phyloP scores from a whole-genome alignment of 2,888 invertebrate species.

The Hecatera dysodea region DNA sequence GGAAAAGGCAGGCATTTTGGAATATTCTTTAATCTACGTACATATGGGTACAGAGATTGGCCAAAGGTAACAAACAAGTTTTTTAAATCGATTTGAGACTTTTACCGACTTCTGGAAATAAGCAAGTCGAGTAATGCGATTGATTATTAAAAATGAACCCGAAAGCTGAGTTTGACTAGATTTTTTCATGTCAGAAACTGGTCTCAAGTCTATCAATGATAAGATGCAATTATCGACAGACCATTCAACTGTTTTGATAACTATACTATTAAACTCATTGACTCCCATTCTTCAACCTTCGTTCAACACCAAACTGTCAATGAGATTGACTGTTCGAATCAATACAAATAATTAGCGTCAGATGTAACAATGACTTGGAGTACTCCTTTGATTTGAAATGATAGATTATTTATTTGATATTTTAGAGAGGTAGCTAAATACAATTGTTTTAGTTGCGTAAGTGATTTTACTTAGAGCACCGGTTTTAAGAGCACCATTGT shows the following conservation, averaged over 20 bases:
- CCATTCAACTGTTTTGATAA: conserved; percentile 18
- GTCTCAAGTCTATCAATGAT: neutral
- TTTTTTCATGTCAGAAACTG: neutral
- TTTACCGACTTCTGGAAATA: neutral
- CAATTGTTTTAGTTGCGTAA: neutral
- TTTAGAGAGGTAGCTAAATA: neutral
- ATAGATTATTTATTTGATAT: conserved; percentile 25
- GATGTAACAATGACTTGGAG: conserved; percentile 25
- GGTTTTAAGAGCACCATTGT: no score
- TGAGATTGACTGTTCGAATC: conserved; percentile 44
- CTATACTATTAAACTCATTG: conserved; percentile 8
- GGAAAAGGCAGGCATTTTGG: neutral
- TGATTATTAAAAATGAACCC: neutral
- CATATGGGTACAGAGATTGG: neutral
- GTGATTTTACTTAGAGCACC: no score
- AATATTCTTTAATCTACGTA: no score
- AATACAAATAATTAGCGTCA: conserved; percentile 49
- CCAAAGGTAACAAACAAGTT: neutral
- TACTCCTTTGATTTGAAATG: conserved; percentile 30
- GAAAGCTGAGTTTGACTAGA: neutral
- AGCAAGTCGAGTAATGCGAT: neutral
- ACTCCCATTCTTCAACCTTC: conserved; percentile 35
- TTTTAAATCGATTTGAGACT: neutral
- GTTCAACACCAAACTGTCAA: conserved; percentile 27
- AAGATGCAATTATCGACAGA: neutral